Evolutionary conservation across 2,797 vertebrate species (phyloP).

Genomic region (Acanthis flammea): DNA sequence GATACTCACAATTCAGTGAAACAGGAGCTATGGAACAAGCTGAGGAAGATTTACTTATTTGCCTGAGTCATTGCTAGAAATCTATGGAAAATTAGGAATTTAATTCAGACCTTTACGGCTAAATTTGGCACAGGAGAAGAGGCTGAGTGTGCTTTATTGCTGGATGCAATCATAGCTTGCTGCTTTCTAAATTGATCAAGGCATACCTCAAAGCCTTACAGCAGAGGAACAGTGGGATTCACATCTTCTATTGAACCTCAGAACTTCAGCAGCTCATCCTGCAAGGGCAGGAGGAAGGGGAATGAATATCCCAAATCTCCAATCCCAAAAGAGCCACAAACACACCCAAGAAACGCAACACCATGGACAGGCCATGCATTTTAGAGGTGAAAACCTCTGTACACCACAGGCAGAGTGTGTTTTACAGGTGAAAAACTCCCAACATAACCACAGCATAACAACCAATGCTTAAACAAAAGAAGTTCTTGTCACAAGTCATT

Average conservation of each 20-base stretch:
- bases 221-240: neutral
- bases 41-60: neutral
- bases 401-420: neutral
- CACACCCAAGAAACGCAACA: neutral
- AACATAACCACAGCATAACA: neutral
- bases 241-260: neutral
- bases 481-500: neutral
- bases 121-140: neutral
- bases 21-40: neutral
- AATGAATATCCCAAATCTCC: neutral
- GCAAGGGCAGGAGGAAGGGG: neutral
- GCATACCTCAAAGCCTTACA: neutral
- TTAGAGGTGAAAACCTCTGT: neutral
- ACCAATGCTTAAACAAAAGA: neutral
- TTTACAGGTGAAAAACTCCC: neutral
- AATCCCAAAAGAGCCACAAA: neutral
- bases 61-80: neutral
- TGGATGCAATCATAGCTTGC: neutral
- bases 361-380: rapidly evolving
- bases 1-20: neutral
- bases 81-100: neutral
- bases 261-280: neutral
- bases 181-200: neutral
- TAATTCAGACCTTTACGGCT: neutral
- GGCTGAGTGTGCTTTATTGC: neutral